These are phyloP conservation scores for Epistrophe eligans DNA, from an alignment of 2,888 invertebrate genomes.

Conservation along the genomic window DNA sequence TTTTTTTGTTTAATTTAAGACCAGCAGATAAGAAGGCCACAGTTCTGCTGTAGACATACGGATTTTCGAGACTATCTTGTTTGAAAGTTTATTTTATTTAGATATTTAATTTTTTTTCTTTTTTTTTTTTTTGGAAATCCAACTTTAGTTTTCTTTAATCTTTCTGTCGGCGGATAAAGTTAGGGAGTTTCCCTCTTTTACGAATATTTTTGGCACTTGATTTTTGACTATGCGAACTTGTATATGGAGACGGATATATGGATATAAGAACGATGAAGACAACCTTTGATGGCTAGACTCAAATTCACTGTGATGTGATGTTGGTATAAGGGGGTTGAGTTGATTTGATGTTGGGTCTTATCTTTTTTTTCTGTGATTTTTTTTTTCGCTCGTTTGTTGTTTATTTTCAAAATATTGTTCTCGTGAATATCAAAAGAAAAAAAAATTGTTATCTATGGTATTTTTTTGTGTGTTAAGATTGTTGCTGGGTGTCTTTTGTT, in stretches of 20 bases:
- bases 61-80: conserved; percentile 30
- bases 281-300: conserved; percentile 37
- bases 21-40: conserved; percentile 53
- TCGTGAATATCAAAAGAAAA: conserved; percentile 42
- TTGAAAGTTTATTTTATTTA: conserved; percentile 29
- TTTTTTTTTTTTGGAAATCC: conserved; percentile 42
- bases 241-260: conserved; percentile 42
- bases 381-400: conserved; percentile 29
- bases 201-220: conserved; percentile 22
- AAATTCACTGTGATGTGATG: conserved; percentile 16
- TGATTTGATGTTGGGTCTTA: conserved; percentile 54
- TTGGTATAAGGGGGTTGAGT: conserved; percentile 23
- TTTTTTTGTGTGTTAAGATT: background rate
- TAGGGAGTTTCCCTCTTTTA: conserved; percentile 33
- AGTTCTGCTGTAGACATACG: conserved; percentile 20
- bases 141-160: conserved; percentile 40
- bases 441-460: conserved; percentile 4
- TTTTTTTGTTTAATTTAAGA: conserved; percentile 23
- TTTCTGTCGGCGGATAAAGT: conserved; percentile 18
- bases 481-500: conserved; percentile 25
- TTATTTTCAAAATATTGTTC: conserved; percentile 44
- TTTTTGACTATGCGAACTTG: conserved; percentile 41
- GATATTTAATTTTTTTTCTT: conserved; percentile 33
- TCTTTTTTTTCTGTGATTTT: no score
- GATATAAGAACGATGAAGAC: background rate